Evolutionary conservation across 2,113 vertebrate species (phyloP).

Genomic region (Atlantisia rogersi): DNA sequence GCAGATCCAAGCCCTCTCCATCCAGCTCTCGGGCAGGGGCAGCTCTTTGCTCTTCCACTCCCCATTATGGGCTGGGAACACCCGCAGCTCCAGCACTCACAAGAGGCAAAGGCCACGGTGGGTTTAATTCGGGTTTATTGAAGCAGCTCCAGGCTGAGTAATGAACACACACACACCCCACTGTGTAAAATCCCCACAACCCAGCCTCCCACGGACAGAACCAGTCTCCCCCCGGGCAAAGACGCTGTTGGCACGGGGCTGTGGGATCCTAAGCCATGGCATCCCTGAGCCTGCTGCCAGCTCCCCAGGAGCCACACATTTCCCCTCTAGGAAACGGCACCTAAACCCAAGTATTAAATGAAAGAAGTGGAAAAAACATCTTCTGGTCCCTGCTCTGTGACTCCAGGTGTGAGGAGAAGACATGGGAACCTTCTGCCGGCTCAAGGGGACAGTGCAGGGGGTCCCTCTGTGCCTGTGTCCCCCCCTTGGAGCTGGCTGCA

Average conservation of each 20-base stretch:
- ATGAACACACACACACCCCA: conserved; percentile 18
- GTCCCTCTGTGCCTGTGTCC: not conserved
- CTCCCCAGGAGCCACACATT: not conserved
- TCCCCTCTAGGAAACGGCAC: not conserved
- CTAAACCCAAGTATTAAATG: not conserved
- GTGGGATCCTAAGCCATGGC: not conserved
- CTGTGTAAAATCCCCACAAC: not conserved
- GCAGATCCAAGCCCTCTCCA: not conserved
- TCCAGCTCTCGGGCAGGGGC: not conserved
- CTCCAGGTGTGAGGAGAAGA: not conserved
- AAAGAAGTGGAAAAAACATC: not conserved
- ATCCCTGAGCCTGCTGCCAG: not conserved
- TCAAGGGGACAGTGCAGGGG: not conserved
- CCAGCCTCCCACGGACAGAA: not conserved
- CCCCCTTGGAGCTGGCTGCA: not conserved
- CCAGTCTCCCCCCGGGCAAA: not conserved
- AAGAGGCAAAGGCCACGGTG: not conserved
- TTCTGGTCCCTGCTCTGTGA: not conserved
- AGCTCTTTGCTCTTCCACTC: not conserved
- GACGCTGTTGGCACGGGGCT: not conserved
- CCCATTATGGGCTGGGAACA: not conserved
- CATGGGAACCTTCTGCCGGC: not conserved
- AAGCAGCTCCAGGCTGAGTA: conserved; percentile 60
- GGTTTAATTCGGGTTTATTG: conserved; percentile 49
- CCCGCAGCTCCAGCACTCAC: not conserved